Percentiles rank a stretch among this genome's conserved stretches.
Evolutionary conservation across 2,888 invertebrate genomes (phyloP).

Genomic region (Polyommatus iphigenia): DNA sequence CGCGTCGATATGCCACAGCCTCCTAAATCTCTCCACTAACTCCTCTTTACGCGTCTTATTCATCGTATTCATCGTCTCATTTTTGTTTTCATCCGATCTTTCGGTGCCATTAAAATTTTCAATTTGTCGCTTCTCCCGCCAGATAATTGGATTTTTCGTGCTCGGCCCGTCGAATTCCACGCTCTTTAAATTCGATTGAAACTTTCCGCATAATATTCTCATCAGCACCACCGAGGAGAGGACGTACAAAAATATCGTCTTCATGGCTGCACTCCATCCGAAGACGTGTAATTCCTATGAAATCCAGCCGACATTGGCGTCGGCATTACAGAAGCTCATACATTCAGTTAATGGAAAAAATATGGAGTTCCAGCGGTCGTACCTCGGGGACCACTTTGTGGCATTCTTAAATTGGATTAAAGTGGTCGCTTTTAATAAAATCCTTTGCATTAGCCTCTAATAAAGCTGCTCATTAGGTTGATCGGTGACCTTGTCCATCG

Average conservation of each 20-base stretch:
- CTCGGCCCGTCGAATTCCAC: constrained; percentile 25
- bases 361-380: constrained; percentile 50
- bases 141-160: constrained; percentile 27
- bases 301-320: constrained; percentile 54
- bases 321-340: constrained; percentile 48
- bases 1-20: constrained; percentile 64
- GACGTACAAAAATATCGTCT: constrained; percentile 48
- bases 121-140: constrained; percentile 35
- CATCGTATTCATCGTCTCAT: constrained; percentile 35
- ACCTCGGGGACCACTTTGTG: constrained; percentile 61
- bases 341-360: constrained; percentile 51
- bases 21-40: constrained; percentile 61
- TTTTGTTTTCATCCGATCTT: constrained; percentile 31
- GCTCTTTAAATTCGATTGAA: constrained; percentile 21
- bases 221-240: constrained; percentile 48
- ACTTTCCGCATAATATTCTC: constrained; percentile 50
- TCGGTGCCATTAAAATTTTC: constrained; percentile 30
- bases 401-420: constrained; percentile 73
- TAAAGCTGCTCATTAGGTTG: constrained; percentile 60
- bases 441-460: constrained; percentile 57
- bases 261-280: constrained; percentile 50
- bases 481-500: constrained; percentile 52
- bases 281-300: constrained; percentile 58
- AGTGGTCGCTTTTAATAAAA: constrained; percentile 65
- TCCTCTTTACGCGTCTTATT: constrained; percentile 46